Evolutionary conservation across 2,888 invertebrate genomes (phyloP).

Genomic region (Eumacrocentrus americanus): DNA sequence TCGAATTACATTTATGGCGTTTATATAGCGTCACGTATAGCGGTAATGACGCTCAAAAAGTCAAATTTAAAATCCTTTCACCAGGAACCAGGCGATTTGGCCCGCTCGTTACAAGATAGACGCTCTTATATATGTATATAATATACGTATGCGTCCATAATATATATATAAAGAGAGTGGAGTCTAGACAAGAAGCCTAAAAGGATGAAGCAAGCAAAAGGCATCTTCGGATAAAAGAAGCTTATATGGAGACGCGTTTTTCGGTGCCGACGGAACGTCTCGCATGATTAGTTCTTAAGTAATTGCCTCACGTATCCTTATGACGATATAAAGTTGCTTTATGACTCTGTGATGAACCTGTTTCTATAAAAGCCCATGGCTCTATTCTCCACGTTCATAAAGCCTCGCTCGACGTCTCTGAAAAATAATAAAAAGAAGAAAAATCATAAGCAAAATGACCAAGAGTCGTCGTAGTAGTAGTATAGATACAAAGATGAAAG

Average conservation of each 20-base stretch:
- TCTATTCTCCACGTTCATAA: constrained; percentile 15
- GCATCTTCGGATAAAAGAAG: neutral
- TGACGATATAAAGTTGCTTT: constrained; percentile 53
- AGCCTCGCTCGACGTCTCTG: constrained; percentile 12
- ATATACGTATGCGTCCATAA: constrained; percentile 8
- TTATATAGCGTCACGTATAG: constrained; percentile 14
- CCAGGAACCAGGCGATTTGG: constrained; percentile 9
- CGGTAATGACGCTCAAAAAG: constrained; percentile 14
- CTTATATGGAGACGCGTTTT: constrained; percentile 23
- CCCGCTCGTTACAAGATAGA: constrained; percentile 9
- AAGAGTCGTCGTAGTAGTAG: neutral
- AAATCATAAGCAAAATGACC: neutral
- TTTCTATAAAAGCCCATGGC: constrained; percentile 40
- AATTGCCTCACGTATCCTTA: constrained; percentile 53
- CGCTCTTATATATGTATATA: too few relatives aligned
- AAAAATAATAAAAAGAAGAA: constrained; percentile 2
- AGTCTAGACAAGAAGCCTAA: constrained; percentile 11
- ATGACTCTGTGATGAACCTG: constrained; percentile 57
- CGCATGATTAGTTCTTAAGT: constrained; percentile 57
- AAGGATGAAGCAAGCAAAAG: constrained; percentile 4
- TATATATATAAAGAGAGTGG: constrained; percentile 3
- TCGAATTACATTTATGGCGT: constrained; percentile 19
- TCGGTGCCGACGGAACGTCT: constrained; percentile 37
- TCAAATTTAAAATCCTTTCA: constrained; percentile 18
- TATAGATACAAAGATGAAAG: constrained; percentile 1